Percentiles rank a stretch among this genome's conserved stretches.
Conservation (phyloP, 2,888 invertebrate genomes). For the Osmoderma eremita region DNA sequence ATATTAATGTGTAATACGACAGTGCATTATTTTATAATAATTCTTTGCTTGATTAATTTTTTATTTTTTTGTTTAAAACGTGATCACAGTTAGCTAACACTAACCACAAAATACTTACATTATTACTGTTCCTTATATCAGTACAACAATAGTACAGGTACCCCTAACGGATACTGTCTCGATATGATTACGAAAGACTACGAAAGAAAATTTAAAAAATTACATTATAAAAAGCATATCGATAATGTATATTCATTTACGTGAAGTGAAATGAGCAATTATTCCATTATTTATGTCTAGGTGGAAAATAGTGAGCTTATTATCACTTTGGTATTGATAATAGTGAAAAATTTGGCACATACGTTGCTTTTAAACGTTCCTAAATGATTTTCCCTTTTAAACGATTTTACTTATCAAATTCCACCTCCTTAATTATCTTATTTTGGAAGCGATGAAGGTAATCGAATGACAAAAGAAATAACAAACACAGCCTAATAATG, state of each 20-base stretch:
- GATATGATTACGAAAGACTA: neutral
- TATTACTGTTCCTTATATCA: constrained; percentile 31
- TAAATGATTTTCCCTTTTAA: too few species aligned
- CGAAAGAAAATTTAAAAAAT: too few species aligned
- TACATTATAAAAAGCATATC: too few species aligned
- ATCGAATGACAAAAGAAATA: constrained; percentile 33
- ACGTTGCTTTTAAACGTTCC: neutral
- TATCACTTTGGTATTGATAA: neutral
- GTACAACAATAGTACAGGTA: constrained; percentile 26
- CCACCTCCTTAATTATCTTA: constrained; percentile 21
- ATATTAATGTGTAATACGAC: constrained; percentile 46
- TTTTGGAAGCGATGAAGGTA: constrained; percentile 46
- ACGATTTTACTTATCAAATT: neutral
- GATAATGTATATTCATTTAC: neutral
- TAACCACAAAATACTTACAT: constrained; percentile 41
- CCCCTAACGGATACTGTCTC: too few species aligned
- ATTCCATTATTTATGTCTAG: constrained; percentile 10
- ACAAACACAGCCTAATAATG: constrained; percentile 34
- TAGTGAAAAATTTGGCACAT: constrained; percentile 31
- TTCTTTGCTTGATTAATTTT: constrained; percentile 40
- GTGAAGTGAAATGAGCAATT: constrained; percentile 45
- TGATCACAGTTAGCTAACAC: constrained; percentile 60
- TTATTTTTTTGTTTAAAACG: constrained; percentile 46
- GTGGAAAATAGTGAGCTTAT: too few species aligned
- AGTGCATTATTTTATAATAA: constrained; percentile 53